Conservation (phyloP, 2,888 invertebrate species). For the Caenorhabditis zanzibari region DNA sequence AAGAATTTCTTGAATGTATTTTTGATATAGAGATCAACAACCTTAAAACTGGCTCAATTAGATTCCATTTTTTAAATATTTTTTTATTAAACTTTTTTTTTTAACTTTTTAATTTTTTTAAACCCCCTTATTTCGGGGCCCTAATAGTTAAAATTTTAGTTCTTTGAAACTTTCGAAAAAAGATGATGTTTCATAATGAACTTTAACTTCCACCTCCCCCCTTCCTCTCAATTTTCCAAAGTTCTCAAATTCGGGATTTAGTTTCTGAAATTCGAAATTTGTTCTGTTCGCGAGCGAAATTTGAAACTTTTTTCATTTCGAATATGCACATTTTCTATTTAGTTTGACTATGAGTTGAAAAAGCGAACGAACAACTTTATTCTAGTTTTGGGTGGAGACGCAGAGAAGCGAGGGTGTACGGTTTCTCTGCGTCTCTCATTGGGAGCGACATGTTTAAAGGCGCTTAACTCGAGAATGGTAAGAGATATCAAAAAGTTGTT, state of each 20-base stretch:
- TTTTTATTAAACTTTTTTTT: background rate
- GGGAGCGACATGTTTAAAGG: no score
- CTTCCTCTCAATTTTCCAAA: constrained; percentile 11
- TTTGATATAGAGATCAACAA: no score
- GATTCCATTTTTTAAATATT: no score
- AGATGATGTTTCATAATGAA: constrained; percentile 39
- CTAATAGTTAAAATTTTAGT: background rate
- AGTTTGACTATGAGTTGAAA: background rate
- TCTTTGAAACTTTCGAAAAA: background rate
- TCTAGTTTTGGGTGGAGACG: background rate
- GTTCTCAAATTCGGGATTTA: constrained; percentile 13
- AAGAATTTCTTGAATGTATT: no score
- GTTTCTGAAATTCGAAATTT: constrained; percentile 9
- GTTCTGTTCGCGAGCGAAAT: constrained; percentile 4
- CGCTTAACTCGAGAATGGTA: no score
- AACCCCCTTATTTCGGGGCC: background rate
- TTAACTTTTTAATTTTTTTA: background rate
- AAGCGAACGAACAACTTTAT: background rate
- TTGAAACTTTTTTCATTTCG: constrained; percentile 28
- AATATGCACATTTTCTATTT: background rate
- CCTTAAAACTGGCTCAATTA: no score
- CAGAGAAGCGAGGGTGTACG: constrained; percentile 3
- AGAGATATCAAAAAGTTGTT: no score
- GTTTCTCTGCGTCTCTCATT: constrained; percentile 6
- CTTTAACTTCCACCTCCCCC: constrained; percentile 28